A percentile compares a stretch with the other conserved stretches of the same genome.
phyloP scores from a whole-genome alignment of 92 coral and sea anemone genomes.

The Bergia sp. region DNA sequence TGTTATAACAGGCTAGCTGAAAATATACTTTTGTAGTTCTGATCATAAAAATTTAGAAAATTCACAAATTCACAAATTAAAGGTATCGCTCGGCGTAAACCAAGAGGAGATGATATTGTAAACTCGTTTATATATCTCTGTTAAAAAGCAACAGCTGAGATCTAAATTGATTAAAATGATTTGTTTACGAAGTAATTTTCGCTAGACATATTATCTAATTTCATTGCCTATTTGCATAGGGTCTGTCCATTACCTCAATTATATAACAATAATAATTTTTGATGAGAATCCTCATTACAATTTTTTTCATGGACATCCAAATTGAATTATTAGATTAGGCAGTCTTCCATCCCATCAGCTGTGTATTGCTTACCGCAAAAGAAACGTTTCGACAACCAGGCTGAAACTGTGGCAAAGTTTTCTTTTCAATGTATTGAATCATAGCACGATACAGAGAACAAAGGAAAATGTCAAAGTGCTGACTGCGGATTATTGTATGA shows the following conservation, averaged over 20 bases:
- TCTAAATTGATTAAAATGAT: conserved; percentile 28
- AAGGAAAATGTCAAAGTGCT: background rate
- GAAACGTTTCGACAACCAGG: background rate
- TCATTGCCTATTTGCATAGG: background rate
- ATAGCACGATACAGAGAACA: background rate
- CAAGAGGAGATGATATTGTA: background rate
- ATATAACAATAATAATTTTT: background rate
- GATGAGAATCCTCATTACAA: background rate
- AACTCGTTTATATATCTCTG: background rate
- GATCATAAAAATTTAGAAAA: background rate
- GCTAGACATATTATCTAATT: background rate
- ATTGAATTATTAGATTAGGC: background rate
- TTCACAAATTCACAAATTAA: background rate
- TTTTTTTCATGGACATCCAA: background rate
- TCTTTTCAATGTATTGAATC: background rate
- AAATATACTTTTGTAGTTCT: background rate
- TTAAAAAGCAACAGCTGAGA: background rate
- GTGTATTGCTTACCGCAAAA: too few species aligned
- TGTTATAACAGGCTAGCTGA: background rate
- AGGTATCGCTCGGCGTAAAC: background rate
- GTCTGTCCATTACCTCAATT: conserved; percentile 20
- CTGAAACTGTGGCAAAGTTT: background rate
- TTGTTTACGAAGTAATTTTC: conserved; percentile 27
- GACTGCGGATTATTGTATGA: conserved; percentile 8
- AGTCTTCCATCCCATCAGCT: too few species aligned